These are phyloP conservation scores for Drosophila punjabiensis DNA, from an alignment of 1,140 invertebrate genomes.

Conservation along the genomic window DNA sequence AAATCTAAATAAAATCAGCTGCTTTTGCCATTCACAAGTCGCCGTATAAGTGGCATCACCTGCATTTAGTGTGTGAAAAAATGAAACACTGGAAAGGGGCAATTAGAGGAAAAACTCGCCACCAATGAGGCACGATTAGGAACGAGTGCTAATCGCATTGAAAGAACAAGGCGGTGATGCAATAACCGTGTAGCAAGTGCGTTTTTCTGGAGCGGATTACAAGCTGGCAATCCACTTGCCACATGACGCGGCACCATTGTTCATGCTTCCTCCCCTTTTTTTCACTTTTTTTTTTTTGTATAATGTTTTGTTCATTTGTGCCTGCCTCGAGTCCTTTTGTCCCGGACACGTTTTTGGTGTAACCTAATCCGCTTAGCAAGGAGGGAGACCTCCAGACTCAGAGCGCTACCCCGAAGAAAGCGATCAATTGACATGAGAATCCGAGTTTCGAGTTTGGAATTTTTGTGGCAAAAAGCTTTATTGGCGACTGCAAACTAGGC, in stretches of 20 bases:
- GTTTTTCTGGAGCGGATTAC: slow-evolving; percentile 53
- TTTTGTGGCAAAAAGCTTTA: slow-evolving; percentile 2
- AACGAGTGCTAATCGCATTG: slow-evolving; percentile 62
- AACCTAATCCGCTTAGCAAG: slow-evolving; percentile 67
- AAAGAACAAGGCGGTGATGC: slow-evolving; percentile 53
- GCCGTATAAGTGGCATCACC: neutral
- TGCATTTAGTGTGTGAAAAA: neutral
- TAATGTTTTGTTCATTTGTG: slow-evolving; percentile 2
- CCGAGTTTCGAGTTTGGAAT: neutral
- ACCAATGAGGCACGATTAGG: slow-evolving; percentile 23
- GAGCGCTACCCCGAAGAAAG: slow-evolving; percentile 13
- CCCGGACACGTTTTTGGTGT: slow-evolving; percentile 60
- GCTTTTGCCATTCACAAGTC: neutral
- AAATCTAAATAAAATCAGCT: neutral
- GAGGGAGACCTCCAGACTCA: no score
- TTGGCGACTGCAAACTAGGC: neutral
- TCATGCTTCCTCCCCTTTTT: slow-evolving; percentile 5
- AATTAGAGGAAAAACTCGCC: slow-evolving; percentile 35
- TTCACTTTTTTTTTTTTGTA: neutral
- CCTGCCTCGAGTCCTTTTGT: slow-evolving; percentile 47
- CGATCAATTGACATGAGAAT: neutral
- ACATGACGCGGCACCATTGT: slow-evolving; percentile 59
- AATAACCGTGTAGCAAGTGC: slow-evolving; percentile 59
- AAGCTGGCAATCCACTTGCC: slow-evolving; percentile 71
- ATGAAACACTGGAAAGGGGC: neutral